A percentile compares a stretch with the other conserved stretches of the same genome.
phyloP scores from a whole-genome alignment of 2,888 invertebrate species.

The Thymelicus lineola region DNA sequence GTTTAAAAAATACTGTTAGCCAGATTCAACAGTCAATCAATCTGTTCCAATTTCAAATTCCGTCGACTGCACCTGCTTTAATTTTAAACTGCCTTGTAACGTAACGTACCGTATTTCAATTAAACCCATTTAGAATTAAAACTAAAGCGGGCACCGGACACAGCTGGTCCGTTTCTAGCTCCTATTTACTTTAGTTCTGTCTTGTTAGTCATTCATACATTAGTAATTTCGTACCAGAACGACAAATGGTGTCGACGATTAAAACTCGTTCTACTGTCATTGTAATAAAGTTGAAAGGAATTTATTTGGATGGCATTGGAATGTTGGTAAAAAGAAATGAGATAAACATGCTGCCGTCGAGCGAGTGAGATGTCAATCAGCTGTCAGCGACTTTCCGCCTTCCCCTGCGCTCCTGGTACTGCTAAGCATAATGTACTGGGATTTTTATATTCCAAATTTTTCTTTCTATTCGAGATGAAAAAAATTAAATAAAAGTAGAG shows the following conservation, averaged over 20 bases:
- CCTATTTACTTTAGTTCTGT: conserved; percentile 82
- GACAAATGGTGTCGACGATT: conserved; percentile 16
- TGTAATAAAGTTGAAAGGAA: conserved; percentile 5
- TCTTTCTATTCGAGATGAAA: neutral
- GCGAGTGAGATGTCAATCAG: conserved; percentile 84
- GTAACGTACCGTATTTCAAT: conserved; percentile 70
- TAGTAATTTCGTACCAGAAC: conserved; percentile 69
- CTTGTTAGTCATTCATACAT: conserved; percentile 84
- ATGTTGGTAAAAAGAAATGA: conserved; percentile 60
- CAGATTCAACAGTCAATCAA: neutral
- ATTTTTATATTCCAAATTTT: conserved; percentile 57
- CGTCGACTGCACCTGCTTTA: conserved; percentile 44
- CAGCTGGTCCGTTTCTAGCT: conserved; percentile 79
- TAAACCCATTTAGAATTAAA: conserved; percentile 82
- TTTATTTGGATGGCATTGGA: neutral
- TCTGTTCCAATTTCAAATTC: conserved; percentile 23
- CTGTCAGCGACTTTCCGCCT: conserved; percentile 79
- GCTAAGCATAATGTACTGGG: conserved; percentile 66
- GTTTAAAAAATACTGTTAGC: no score
- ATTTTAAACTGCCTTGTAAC: conserved; percentile 55
- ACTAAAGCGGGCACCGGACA: conserved; percentile 80
- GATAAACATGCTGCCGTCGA: conserved; percentile 78
- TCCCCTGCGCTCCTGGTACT: conserved; percentile 77
- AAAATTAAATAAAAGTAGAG: no score
- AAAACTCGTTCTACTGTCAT: neutral